Evolutionary conservation across 2,888 invertebrate genomes (phyloP), one percentile per base, ranked within the genome.

Genomic region (Micropterix aruncella): DNA sequence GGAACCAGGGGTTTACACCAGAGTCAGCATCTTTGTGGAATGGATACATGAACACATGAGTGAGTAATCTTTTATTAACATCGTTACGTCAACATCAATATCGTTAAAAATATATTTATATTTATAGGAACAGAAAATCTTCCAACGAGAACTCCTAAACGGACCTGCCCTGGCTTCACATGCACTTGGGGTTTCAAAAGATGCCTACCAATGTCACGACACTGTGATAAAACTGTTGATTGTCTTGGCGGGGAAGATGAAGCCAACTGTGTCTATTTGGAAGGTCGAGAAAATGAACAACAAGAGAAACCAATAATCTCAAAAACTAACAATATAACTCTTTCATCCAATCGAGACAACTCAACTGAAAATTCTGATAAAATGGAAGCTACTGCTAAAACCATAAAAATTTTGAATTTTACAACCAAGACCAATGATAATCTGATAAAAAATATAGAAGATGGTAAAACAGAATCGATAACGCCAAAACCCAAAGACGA

Each of bases 191-290:
- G 80, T 38, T 70, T 79, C 27, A 66, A 70, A 5, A 79, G 75
- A 56, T 91, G 90, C 57, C 64, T 90, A 16, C 70, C 83, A 1
- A 66, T 65, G 19, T 73, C 70, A 49, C 64, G 74, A 50, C 75
- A 74, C 43, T 91, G 90, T 60, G 80, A 91, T 56, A 75, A 74
- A 54, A 65, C 74, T 37, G 76, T 86, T 1, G 83, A 90, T 56
- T 91, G 90, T 54, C 62, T 90, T 18, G 70, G 78, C 37, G 87
- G 80, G 16, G 89, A 89, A 62, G 91, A 91, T 62, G 91, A 91
- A 68, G 59, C 75, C 0, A 71, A 78, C 42, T 90, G 90, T 56
- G 59, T 60, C 43, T 54, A 51, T 40, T 52, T 16, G 16, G 19
- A 9, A 47, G 19, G 41, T 19, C 37, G 37, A 27, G 40, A 46